Evolutionary conservation across 1,140 invertebrate genomes (phyloP).

Genomic region (Lethocerus indicus): DNA sequence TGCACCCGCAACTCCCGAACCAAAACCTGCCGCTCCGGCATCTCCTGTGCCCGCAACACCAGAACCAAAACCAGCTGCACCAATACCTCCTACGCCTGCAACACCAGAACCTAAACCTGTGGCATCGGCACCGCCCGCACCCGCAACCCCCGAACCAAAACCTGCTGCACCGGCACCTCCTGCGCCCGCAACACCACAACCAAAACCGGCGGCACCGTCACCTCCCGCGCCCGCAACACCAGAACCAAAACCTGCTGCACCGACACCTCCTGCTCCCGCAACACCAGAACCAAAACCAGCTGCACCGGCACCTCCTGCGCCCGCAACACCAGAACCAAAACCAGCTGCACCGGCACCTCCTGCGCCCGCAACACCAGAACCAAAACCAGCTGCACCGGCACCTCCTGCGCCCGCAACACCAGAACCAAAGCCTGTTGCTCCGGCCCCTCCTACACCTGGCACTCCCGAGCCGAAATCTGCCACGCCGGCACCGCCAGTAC

Average conservation of each 20-base stretch:
- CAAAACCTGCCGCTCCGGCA: slow-evolving; percentile 10
- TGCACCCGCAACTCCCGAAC: slow-evolving; percentile 14
- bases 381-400: too few species aligned
- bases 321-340: too few species aligned
- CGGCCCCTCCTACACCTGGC: slow-evolving; percentile 4
- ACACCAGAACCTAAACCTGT: slow-evolving; percentile 11
- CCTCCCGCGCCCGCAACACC: slow-evolving; percentile 10
- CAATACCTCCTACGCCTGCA: slow-evolving; percentile 12
- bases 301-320: too few species aligned
- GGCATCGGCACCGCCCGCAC: slow-evolving; percentile 13
- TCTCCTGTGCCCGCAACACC: slow-evolving; percentile 13
- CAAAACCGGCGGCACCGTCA: slow-evolving; percentile 16
- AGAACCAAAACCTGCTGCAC: slow-evolving; percentile 13
- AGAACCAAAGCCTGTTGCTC: too few species aligned
- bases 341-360: too few species aligned
- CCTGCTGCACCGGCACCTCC: slow-evolving; percentile 9
- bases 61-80: slow-evolving; percentile 13
- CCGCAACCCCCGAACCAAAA: slow-evolving; percentile 11
- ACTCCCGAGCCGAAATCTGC: slow-evolving; percentile 22
- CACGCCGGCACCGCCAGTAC: not conserved
- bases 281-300: slow-evolving; percentile 7
- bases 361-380: too few species aligned
- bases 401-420: too few species aligned
- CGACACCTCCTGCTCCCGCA: slow-evolving; percentile 12
- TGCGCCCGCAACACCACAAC: slow-evolving; percentile 2